Percentiles rank a stretch among this genome's conserved stretches.
These are phyloP conservation scores for Paracentrotus lividus DNA, from an alignment of 53 echinoderm and acorn worm species.

Conservation along the genomic window DNA sequence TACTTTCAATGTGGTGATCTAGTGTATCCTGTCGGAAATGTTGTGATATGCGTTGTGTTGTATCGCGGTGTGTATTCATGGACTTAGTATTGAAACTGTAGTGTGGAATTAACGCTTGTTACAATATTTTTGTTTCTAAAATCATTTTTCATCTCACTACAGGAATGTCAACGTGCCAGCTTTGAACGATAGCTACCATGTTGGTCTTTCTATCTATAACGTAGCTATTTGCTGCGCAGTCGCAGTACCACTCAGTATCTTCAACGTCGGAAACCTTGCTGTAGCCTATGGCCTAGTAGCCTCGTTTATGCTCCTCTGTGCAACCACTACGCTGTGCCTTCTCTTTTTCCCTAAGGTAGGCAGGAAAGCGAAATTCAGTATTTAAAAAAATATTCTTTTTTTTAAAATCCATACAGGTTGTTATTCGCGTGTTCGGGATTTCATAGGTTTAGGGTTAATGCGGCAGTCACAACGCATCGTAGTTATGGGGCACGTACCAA, in stretches of 20 bases:
- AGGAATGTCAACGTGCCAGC: conserved; percentile 83
- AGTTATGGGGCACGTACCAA: too few relatives aligned
- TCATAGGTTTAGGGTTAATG: too few relatives aligned
- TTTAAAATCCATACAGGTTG: too few relatives aligned
- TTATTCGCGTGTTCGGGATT: too few relatives aligned
- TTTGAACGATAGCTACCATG: conserved; percentile 83
- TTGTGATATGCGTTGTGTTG: neutral
- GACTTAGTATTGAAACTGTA: neutral
- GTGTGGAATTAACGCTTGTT: neutral
- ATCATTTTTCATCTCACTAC: neutral
- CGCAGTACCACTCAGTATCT: conserved; percentile 77
- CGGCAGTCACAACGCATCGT: too few relatives aligned
- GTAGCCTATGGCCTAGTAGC: conserved; percentile 82
- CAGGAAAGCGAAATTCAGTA: too few relatives aligned
- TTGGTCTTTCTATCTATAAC: conserved; percentile 86
- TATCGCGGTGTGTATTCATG: neutral
- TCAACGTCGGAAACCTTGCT: conserved; percentile 70
- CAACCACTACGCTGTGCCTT: conserved; percentile 79
- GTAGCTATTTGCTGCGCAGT: conserved; percentile 76
- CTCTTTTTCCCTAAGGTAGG: conserved; percentile 88
- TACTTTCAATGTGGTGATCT: neutral
- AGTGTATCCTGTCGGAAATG: neutral
- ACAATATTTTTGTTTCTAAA: neutral
- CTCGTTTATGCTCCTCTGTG: conserved; percentile 79
- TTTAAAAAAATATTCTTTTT: too few relatives aligned